Conservation (phyloP, 2,888 invertebrate species). For the Agriopis leucophaearia region DNA sequence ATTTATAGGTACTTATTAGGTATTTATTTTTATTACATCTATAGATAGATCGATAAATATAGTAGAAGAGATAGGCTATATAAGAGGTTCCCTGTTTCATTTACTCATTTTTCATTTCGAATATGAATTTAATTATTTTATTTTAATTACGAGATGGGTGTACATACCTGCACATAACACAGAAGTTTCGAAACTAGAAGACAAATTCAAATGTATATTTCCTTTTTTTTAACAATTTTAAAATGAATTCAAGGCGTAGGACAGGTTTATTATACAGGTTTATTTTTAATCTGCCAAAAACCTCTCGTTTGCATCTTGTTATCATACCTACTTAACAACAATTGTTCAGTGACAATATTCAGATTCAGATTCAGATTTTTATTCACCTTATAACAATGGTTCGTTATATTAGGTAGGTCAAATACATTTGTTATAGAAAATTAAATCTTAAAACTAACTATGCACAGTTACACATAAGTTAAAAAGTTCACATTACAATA, state of each 20-base stretch:
- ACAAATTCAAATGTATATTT: constrained; percentile 4
- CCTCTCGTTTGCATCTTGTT: too few relatives aligned
- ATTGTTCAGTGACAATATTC: too few relatives aligned
- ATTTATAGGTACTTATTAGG: constrained; percentile 36
- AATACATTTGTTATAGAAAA: too few relatives aligned
- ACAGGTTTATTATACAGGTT: constrained; percentile 39
- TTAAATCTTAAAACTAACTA: too few relatives aligned
- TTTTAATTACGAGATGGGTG: neutral
- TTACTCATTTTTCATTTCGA: constrained; percentile 53
- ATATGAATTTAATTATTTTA: constrained; percentile 15
- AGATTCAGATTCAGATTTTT: too few relatives aligned
- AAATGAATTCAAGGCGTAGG: constrained; percentile 49
- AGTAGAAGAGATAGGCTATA: constrained; percentile 61
- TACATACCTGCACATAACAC: constrained; percentile 21
- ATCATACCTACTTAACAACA: too few relatives aligned
- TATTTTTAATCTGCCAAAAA: too few relatives aligned
- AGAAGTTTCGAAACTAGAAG: constrained; percentile 8
- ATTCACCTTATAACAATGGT: too few relatives aligned
- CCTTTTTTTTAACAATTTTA: constrained; percentile 9
- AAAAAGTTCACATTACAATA: too few relatives aligned
- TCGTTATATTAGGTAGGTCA: too few relatives aligned
- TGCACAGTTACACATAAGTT: too few relatives aligned
- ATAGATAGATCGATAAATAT: constrained; percentile 67
- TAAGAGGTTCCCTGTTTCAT: constrained; percentile 71
- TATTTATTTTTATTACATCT: constrained; percentile 50